Evolutionary conservation across 2,888 invertebrate genomes (phyloP).

Genomic region (Lasioglossum leucozonium): DNA sequence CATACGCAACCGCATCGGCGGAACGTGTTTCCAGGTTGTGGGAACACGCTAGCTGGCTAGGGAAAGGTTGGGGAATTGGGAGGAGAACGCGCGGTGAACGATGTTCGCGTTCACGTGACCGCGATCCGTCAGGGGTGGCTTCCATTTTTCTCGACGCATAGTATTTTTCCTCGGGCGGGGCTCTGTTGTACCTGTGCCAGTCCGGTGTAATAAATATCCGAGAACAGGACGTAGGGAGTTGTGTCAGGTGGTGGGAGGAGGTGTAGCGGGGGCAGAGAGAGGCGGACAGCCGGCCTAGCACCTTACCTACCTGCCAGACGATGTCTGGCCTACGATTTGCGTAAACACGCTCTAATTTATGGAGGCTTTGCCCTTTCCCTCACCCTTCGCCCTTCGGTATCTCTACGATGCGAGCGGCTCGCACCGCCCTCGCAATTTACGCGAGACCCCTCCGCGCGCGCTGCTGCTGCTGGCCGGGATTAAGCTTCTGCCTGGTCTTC

Average conservation of each 20-base stretch:
- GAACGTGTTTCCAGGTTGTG: background rate
- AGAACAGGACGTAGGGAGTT: conserved; percentile 25
- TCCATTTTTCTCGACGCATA: conserved; percentile 59
- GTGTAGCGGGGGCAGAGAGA: conserved; percentile 43
- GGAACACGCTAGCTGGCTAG: background rate
- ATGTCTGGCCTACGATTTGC: conserved; percentile 73
- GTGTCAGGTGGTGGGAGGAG: conserved; percentile 22
- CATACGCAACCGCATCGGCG: background rate
- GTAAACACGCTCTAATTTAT: conserved; percentile 76
- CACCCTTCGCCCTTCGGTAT: background rate
- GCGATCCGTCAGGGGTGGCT: conserved; percentile 57
- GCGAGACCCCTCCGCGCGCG: conserved; percentile 36
- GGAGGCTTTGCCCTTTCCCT: conserved; percentile 41
- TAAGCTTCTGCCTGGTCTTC: conserved; percentile 39
- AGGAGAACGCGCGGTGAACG: background rate
- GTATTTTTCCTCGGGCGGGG: conserved; percentile 53
- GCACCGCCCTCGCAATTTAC: conserved; percentile 62
- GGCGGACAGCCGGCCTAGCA: conserved; percentile 35
- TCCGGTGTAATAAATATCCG: conserved; percentile 61
- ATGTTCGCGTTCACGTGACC: conserved; percentile 45
- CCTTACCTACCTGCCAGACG: conserved; percentile 68
- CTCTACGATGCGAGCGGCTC: conserved; percentile 43
- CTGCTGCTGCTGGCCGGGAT: conserved; percentile 43
- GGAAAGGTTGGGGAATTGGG: background rate
- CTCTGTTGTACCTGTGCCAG: conserved; percentile 20